Evolutionary conservation across 1,140 invertebrate species (phyloP), one percentile per base, ranked within the genome.

Genomic region (Trichomalopsis sarcophagae): DNA sequence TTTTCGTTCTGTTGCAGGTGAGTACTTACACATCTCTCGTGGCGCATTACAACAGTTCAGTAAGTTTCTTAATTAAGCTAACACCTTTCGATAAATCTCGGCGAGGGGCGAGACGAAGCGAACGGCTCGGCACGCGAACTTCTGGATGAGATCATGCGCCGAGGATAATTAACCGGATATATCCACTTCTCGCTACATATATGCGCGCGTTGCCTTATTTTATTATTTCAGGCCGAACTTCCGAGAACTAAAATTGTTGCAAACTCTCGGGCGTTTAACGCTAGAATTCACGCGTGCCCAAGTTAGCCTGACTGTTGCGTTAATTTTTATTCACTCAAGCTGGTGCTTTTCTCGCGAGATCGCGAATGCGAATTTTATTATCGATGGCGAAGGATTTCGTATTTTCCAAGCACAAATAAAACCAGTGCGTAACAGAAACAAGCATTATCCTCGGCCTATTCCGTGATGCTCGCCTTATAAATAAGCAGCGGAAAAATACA

Each of bases 1-100:
- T 27, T 7, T 69, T 81, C 33, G 33, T 36, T 73, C 14, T 73
- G 80, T 73, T 81, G 2, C 80, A 81, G 80, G 66, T 81, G 68
- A 81, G 80, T 81, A 81, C 10, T 9, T 40, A 36, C 33, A 33
- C 11, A 30, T 78, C 13, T 9, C n/a, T 21, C 73, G 11, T 40
- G 17, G 78, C 36, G 3, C 33, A 69, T 80, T 80, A 44, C 21
- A 68, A 14, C 30, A 80, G 78, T 80, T 80, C n/a, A 69, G 80
- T 73, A 73, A 81, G 80, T 81, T 81, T 81, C 80, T 81, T 81
- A 47, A 73, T 81, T 47, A 73, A 80, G 17, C 68, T 80, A 69
- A 80, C 27, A 69, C 78, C 55, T 36, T 80, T 80, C 62, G 62
- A 80, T 80, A 68, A 80, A 80, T 80, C 55, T 69, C 47, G 14